Percentiles rank a stretch among this genome's conserved stretches.
These are phyloP conservation scores for Bubo blakistoni DNA, from an alignment of 2,113 vertebrate genomes.

Conservation along the genomic window DNA sequence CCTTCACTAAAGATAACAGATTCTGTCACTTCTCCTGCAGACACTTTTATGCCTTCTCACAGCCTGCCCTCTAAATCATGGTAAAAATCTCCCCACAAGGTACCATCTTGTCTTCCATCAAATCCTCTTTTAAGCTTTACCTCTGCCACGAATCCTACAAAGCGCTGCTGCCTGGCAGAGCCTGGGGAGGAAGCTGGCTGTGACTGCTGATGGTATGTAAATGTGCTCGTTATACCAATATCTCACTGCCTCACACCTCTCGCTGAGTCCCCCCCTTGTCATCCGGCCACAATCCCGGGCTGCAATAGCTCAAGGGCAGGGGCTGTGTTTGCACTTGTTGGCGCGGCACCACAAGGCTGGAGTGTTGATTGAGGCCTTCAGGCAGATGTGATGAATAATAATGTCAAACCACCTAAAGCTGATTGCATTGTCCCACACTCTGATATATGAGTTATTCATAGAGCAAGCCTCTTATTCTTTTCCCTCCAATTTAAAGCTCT, in stretches of 20 bases:
- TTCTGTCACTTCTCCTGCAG: constrained; percentile 23
- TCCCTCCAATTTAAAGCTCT: neutral
- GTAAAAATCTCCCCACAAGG: constrained; percentile 7
- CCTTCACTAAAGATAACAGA: neutral
- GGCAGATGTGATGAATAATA: neutral
- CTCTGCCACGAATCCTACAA: neutral
- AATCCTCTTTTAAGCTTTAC: neutral
- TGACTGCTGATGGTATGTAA: neutral
- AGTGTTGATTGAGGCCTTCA: neutral
- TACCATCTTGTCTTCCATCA: neutral
- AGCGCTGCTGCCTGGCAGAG: neutral
- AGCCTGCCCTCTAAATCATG: constrained; percentile 12
- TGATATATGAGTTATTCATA: neutral
- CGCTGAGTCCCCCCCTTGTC: neutral
- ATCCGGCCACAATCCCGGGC: neutral
- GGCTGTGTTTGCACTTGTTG: neutral
- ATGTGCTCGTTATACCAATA: neutral
- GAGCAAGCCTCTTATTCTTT: neutral
- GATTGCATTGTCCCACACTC: neutral
- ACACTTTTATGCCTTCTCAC: neutral
- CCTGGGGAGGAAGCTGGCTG: neutral
- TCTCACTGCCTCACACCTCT: neutral
- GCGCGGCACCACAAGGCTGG: neutral
- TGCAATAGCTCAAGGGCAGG: neutral
- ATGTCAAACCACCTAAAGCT: neutral